These are phyloP conservation scores for Paragorgia papillata DNA, from an alignment of 92 coral and sea anemone species.

Conservation along the genomic window DNA sequence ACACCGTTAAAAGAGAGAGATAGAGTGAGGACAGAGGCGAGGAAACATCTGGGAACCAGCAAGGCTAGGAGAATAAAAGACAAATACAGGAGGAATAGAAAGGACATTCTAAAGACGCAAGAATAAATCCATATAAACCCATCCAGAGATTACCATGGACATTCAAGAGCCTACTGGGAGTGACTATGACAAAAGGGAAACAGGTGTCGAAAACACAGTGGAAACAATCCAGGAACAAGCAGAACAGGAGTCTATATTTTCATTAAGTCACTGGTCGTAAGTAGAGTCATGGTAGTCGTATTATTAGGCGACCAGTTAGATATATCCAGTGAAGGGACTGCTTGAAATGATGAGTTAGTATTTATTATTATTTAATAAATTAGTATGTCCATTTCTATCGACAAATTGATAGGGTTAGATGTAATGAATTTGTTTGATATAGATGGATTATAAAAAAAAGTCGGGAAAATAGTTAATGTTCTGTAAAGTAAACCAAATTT, in stretches of 20 bases:
- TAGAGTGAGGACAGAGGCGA: conserved; percentile 46
- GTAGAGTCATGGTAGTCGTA: conserved; percentile 14
- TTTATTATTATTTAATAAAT: too few species aligned
- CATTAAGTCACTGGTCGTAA: conserved; percentile 17
- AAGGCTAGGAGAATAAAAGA: conserved; percentile 11
- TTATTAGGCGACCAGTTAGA: conserved; percentile 6
- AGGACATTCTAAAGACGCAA: conserved; percentile 37
- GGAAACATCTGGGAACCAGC: conserved; percentile 53
- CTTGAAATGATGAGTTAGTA: too few species aligned
- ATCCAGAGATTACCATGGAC: conserved; percentile 8
- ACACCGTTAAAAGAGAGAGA: conserved; percentile 42
- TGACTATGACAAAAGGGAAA: too few species aligned
- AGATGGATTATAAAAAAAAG: not conserved
- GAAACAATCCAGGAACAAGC: conserved; percentile 7
- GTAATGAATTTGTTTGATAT: not conserved
- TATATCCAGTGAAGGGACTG: conserved; percentile 5
- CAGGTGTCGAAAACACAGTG: not conserved
- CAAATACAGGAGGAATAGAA: conserved; percentile 50
- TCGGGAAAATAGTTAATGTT: not conserved
- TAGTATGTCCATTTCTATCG: not conserved
- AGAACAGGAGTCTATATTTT: conserved; percentile 1
- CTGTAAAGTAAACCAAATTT: not conserved
- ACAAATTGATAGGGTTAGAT: not conserved
- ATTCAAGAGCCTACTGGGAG: conserved; percentile 1
- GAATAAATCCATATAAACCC: not conserved